Conservation (phyloP, 2,888 invertebrate genomes). For the Ecliptopera silaceata region DNA sequence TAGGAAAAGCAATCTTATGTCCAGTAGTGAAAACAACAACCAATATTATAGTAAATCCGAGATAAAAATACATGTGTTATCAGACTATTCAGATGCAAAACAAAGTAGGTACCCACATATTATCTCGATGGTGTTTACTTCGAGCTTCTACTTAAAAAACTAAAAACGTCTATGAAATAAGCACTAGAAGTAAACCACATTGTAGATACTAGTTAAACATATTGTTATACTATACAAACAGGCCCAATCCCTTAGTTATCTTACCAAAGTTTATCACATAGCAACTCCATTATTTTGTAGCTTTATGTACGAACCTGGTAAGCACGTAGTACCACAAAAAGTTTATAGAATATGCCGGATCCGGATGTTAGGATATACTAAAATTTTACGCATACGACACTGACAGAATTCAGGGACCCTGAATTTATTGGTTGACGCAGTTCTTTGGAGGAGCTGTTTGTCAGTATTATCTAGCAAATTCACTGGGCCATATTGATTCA, state of each 20-base stretch:
- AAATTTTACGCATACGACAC: constrained; percentile 27
- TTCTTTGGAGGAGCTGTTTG: background rate
- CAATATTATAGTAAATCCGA: no score
- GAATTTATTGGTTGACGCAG: constrained; percentile 12
- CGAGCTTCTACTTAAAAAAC: no score
- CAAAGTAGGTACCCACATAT: no score
- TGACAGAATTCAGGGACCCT: constrained; percentile 13
- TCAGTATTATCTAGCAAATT: background rate
- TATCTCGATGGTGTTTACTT: no score
- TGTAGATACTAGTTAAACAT: background rate
- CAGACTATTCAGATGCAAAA: no score
- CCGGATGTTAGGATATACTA: constrained; percentile 19
- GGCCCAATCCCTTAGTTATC: background rate
- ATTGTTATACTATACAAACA: background rate
- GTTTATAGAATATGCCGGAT: constrained; percentile 28
- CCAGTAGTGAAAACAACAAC: no score
- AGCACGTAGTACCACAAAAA: constrained; percentile 35
- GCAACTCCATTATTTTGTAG: constrained; percentile 9
- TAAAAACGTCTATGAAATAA: no score
- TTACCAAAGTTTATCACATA: constrained; percentile 13
- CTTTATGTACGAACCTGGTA: constrained; percentile 16
- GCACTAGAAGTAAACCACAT: no score
- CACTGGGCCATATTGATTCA: no score
- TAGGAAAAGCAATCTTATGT: no score
- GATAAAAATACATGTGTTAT: no score